These are phyloP conservation scores for Scolopax bukidnonensis DNA, from an alignment of 2,797 vertebrate species.

Conservation along the genomic window DNA sequence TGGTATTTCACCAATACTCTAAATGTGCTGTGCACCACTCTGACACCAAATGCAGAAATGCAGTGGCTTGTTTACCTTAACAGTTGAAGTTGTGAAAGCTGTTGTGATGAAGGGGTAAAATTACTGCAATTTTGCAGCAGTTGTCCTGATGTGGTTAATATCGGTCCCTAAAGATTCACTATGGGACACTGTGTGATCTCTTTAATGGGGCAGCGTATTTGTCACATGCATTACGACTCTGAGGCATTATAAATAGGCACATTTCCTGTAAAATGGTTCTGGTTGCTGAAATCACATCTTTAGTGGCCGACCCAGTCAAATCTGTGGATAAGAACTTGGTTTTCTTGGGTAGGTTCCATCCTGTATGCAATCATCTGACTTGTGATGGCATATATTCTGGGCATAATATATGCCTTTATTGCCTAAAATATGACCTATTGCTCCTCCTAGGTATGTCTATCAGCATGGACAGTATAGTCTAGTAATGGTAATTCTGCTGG, in stretches of 20 bases:
- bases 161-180: background rate
- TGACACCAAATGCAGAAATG: background rate
- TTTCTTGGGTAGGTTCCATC: background rate
- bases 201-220: background rate
- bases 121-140: background rate
- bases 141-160: background rate
- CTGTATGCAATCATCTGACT: background rate
- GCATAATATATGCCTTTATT: background rate
- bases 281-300: background rate
- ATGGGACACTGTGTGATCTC: background rate
- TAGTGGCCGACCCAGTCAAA: fast-evolving
- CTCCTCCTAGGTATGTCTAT: background rate
- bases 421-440: background rate
- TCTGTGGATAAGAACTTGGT: fast-evolving
- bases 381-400: background rate
- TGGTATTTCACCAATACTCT: background rate
- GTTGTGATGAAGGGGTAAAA: background rate
- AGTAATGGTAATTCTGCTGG: background rate
- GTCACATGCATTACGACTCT: no score
- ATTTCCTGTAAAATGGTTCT: background rate
- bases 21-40: no score
- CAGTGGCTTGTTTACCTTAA: background rate
- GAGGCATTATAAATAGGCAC: background rate
- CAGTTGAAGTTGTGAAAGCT: background rate
- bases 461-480: background rate